Percentiles rank a stretch among this genome's conserved stretches.
phyloP scores from a whole-genome alignment of 2,797 vertebrate species.

The Picus viridis region DNA sequence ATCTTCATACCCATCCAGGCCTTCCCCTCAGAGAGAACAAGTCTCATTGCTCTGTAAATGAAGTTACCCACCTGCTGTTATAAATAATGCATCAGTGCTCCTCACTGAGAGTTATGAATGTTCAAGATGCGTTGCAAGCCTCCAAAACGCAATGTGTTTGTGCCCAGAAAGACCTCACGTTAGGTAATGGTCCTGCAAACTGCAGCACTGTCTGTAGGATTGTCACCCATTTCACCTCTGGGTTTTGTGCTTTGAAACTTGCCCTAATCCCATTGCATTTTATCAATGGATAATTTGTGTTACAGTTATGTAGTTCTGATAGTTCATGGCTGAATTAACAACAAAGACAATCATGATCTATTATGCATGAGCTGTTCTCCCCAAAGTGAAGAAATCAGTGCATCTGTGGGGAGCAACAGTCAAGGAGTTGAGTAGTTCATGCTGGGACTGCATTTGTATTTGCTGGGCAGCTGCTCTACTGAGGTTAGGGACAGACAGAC shows the following conservation, averaged over 20 bases:
- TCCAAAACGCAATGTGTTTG: not conserved
- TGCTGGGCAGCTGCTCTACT: not conserved
- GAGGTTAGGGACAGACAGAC: not conserved
- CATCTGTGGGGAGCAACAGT: not conserved
- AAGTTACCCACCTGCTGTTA: constrained; percentile 40
- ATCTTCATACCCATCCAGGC: not conserved
- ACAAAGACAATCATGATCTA: not conserved
- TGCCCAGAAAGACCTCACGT: not conserved
- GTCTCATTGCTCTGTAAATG: not conserved
- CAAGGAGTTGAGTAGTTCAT: not conserved
- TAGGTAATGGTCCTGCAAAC: not conserved
- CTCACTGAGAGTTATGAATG: not conserved
- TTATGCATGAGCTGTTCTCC: constrained; percentile 8
- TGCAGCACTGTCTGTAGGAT: no score
- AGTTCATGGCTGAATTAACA: not conserved
- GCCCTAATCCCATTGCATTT: fast-evolving
- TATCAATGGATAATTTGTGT: not conserved
- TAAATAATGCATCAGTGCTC: constrained; percentile 41
- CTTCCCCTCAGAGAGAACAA: not conserved
- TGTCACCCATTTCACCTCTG: not conserved
- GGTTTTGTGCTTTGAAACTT: not conserved
- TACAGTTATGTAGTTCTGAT: not conserved
- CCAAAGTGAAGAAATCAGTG: not conserved
- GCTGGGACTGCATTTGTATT: not conserved
- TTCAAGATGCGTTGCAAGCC: not conserved